Evolutionary conservation across 2,888 invertebrate species (phyloP), one percentile per base, ranked within the genome.

Genomic region (Acleris emargana): DNA sequence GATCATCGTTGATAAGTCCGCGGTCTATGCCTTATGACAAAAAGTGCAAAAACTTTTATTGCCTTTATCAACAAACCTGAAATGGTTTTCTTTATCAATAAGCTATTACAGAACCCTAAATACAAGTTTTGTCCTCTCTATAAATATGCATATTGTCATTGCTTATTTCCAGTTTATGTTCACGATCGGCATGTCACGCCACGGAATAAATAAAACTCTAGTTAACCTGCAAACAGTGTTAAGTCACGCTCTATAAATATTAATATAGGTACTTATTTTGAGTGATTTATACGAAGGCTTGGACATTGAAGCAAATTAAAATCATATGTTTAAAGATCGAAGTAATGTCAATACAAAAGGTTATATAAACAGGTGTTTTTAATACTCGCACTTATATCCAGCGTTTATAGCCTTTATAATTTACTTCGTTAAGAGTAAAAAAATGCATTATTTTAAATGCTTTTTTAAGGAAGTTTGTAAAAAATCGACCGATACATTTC

Each of bases 171-270:
- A 49, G 38, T 64, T 59, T 43, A 59, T 43, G 59, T 64, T 64
- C 59, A 64, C 53, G 64, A 54, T 47, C 22, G 54, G 49, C 28
- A 54, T 60, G 64, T 64, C 64, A 64, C 64, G 64, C 63, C 43
- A 64, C 59, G 50, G 64, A 64, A 60, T 60, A 16, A 20, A 59
- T 64, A 45, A 60, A 64, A 57, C 25, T 4, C 13, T 11, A 57
- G 49, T 49, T 49, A 20, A 49, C 20, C 38, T 6, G 43, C 32
- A 18, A 55, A 54, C 43, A n/a, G 53, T 43, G 20, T 28, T 32
- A 53, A 11, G 59, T 59, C 59, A 64, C 50, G 64, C 54, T 25
- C 49, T 47, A 38, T 25, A 28, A 22, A 54, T 49, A 55, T 25
- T 42, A n/a, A 42, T 18, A 18, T 11, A 32, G 32, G 9, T 32